Percentiles rank a stretch among this genome's conserved stretches.
Evolutionary conservation across 2,888 invertebrate genomes (phyloP).

Genomic region (Leptinotarsa haldemani): DNA sequence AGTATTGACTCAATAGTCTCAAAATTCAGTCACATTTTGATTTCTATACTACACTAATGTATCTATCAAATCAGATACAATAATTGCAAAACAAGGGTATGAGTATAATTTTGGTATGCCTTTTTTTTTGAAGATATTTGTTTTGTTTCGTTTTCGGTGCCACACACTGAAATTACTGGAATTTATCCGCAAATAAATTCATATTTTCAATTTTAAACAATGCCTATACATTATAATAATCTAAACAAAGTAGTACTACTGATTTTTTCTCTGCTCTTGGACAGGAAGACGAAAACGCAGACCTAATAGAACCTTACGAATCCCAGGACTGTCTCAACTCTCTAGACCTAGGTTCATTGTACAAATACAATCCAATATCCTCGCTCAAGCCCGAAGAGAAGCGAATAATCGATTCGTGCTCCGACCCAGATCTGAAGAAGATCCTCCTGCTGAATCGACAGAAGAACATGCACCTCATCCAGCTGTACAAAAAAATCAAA

Average conservation of each 20-base stretch:
- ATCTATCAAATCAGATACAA: no score
- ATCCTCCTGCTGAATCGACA: constrained; percentile 53
- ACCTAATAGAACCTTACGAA: constrained; percentile 26
- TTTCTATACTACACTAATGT: no score
- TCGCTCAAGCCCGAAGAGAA: constrained; percentile 50
- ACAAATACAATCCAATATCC: constrained; percentile 38
- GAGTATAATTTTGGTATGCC: no score
- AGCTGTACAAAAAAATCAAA: constrained; percentile 52
- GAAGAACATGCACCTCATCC: constrained; percentile 52
- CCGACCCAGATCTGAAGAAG: constrained; percentile 49
- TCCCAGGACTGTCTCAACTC: constrained; percentile 17
- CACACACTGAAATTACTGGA: no score
- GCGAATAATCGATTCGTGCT: constrained; percentile 51
- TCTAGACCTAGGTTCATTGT: constrained; percentile 33
- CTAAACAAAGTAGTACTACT: neutral
- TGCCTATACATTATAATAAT: no score
- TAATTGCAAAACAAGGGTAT: no score
- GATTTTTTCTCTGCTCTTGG: neutral
- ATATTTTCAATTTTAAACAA: no score
- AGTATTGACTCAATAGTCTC: no score
- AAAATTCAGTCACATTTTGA: no score
- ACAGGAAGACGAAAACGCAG: constrained; percentile 25
- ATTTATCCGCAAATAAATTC: no score
- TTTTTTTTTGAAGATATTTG: no score
- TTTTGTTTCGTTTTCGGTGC: no score